Evolutionary conservation across 2,888 invertebrate genomes (phyloP).

Genomic region (Dynastes hyllus): DNA sequence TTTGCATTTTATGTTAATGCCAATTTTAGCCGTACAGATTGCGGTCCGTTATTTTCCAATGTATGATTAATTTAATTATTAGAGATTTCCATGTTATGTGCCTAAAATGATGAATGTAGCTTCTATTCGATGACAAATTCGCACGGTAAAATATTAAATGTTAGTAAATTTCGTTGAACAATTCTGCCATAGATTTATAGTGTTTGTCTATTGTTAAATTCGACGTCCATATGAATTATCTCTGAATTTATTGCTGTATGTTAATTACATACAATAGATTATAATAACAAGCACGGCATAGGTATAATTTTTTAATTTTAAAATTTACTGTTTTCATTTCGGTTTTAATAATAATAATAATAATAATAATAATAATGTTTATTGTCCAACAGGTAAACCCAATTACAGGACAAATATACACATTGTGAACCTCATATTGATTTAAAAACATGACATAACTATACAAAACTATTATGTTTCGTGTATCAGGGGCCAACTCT

Average conservation of each 20-base stretch:
- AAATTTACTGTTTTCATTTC: no score
- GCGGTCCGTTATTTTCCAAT: slow-evolving; percentile 13
- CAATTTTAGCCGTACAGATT: background rate
- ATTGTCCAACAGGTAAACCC: no score
- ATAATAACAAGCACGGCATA: no score
- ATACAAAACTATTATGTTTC: no score
- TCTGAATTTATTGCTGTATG: background rate
- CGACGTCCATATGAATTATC: background rate
- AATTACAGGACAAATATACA: no score
- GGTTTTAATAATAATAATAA: no score
- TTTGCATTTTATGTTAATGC: slow-evolving; percentile 23
- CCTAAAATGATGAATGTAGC: background rate
- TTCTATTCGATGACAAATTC: background rate
- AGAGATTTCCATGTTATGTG: background rate
- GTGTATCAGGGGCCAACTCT: no score
- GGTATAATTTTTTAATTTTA: no score
- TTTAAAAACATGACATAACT: no score
- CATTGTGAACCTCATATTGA: no score
- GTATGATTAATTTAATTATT: slow-evolving; percentile 14
- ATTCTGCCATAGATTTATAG: background rate
- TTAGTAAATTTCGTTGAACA: background rate
- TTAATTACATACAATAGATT: no score
- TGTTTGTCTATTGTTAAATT: slow-evolving; percentile 25
- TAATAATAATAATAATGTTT: no score
- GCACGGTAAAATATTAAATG: slow-evolving; percentile 5